Evolutionary conservation across 2,113 vertebrate species (phyloP).

Genomic region (Cyphomyrus discorhynchus): DNA sequence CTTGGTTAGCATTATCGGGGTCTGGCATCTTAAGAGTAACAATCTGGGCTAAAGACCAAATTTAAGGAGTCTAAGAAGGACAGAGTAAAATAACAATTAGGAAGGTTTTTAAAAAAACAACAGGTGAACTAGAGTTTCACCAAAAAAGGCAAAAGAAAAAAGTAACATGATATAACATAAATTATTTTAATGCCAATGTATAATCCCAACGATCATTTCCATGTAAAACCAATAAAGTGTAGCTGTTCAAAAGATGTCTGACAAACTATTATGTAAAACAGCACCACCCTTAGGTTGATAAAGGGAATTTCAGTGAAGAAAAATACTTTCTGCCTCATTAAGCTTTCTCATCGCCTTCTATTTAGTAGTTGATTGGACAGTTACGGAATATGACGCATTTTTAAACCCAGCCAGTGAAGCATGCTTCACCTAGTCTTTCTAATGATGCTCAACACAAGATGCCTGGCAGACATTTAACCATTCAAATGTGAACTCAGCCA

Average conservation of each 20-base stretch:
- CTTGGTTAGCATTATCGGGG: not conserved
- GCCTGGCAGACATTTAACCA: not conserved
- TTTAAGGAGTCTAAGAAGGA: slow-evolving; percentile 31
- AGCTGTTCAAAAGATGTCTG: not conserved
- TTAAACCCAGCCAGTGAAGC: not conserved
- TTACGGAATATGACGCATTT: not conserved
- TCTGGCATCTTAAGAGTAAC: slow-evolving; percentile 10
- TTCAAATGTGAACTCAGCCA: not conserved
- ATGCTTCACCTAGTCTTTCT: not conserved
- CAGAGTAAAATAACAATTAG: slow-evolving; percentile 23
- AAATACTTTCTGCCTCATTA: not conserved
- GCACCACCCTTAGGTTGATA: not conserved
- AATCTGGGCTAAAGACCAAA: slow-evolving; percentile 27
- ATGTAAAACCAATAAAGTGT: not conserved
- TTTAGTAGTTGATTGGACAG: not conserved
- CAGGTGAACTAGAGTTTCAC: not conserved
- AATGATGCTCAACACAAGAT: not conserved
- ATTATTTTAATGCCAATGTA: not conserved
- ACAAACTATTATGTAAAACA: not conserved
- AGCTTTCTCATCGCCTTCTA: not conserved
- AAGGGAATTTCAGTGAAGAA: not conserved
- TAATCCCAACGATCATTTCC: not conserved
- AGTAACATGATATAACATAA: not conserved
- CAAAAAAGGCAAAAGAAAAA: not conserved
- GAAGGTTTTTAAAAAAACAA: not conserved